Evolutionary conservation across 2,888 invertebrate genomes (phyloP).

Genomic region (Andrena chrysosceles): DNA sequence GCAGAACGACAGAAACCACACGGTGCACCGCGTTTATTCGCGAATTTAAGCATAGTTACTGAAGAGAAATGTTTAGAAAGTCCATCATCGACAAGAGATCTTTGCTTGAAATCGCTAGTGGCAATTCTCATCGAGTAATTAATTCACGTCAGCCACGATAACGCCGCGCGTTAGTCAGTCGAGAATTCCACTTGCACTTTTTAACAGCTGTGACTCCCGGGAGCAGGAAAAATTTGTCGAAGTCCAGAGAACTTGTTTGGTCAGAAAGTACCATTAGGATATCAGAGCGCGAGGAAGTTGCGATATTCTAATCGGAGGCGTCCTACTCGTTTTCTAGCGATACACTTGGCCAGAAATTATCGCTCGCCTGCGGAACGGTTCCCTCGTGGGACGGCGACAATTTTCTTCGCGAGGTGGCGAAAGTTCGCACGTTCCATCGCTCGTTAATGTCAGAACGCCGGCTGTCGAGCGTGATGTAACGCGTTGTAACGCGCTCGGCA

Average conservation of each 20-base stretch:
- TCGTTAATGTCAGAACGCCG: constrained; percentile 54
- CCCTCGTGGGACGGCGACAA: constrained; percentile 17
- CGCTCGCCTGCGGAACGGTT: constrained; percentile 8
- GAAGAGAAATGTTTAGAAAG: background rate
- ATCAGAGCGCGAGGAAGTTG: background rate
- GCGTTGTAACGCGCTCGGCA: constrained; percentile 48
- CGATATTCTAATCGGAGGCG: constrained; percentile 12
- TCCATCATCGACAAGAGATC: background rate
- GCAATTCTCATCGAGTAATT: no score
- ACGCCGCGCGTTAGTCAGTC: no score
- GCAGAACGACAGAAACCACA: constrained; percentile 20
- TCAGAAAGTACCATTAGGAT: constrained; percentile 1
- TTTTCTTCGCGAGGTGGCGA: constrained; percentile 10
- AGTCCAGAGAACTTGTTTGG: background rate
- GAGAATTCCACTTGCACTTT: no score
- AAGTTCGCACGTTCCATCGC: constrained; percentile 28
- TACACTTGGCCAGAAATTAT: constrained; percentile 18
- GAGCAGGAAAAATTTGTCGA: background rate
- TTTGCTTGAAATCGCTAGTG: background rate
- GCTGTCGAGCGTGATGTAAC: constrained; percentile 54
- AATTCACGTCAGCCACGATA: no score
- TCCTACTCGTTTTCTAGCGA: background rate
- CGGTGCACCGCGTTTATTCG: background rate
- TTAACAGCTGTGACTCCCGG: no score
- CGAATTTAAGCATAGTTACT: constrained; percentile 17